These are phyloP conservation scores for Phallusia fumigata DNA, from an alignment of 23 tunicate species.

Conservation along the genomic window DNA sequence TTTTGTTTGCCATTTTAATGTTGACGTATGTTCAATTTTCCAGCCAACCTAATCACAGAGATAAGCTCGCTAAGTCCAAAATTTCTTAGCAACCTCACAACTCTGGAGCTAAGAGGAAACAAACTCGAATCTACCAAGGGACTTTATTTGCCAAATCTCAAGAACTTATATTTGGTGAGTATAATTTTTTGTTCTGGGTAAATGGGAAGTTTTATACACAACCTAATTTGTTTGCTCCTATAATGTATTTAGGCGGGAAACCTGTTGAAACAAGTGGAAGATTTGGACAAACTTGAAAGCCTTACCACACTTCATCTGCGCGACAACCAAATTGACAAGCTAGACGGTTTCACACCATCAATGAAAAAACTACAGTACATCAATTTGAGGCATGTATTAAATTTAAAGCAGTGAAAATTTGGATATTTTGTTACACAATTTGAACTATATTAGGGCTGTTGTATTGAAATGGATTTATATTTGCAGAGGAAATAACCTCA, in stretches of 20 bases:
- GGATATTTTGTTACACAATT: too few species aligned
- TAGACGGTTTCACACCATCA: conserved; percentile 64
- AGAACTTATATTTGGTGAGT: conserved; percentile 71
- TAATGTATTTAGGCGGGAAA: conserved; percentile 66
- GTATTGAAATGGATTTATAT: background rate
- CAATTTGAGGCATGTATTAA: conserved; percentile 59
- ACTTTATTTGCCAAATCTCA: conserved; percentile 62
- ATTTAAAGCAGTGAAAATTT: too few species aligned
- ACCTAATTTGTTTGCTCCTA: background rate
- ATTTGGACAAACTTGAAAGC: conserved; percentile 59
- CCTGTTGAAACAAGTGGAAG: conserved; percentile 53
- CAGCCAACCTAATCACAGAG: conserved; percentile 56
- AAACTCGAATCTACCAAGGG: conserved; percentile 66
- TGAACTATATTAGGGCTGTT: background rate
- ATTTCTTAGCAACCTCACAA: conserved; percentile 50
- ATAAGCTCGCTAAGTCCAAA: conserved; percentile 58
- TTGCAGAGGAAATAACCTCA: conserved; percentile 71
- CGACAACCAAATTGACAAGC: conserved; percentile 69
- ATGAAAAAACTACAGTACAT: conserved; percentile 77
- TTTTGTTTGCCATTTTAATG: background rate
- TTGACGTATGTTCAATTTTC: background rate
- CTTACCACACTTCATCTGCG: conserved; percentile 69
- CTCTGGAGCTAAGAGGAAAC: conserved; percentile 85
- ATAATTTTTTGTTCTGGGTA: background rate
- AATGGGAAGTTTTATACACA: background rate